Evolutionary conservation across 2,113 vertebrate species (phyloP), one percentile per base, ranked within the genome.

Genomic region (Paradisaea rubra): DNA sequence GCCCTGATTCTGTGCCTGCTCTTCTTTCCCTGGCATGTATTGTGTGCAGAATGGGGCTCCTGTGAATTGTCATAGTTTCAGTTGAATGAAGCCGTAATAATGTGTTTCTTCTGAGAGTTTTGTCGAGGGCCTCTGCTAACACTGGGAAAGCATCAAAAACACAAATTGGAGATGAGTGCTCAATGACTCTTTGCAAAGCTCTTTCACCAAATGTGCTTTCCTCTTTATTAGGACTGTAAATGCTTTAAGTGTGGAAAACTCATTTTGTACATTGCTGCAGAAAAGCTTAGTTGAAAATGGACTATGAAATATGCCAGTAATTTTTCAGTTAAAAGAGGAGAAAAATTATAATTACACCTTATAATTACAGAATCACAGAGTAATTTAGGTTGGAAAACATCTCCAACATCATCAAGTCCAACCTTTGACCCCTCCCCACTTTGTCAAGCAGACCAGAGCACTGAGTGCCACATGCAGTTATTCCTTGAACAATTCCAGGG

Each of bases 151-250:
- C 78, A 68, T 84, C 72, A 79, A 95, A 91, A 78, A 7, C 42
- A 37, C 41, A 76, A 91, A 93, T 53, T 89, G 57, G 70, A 79
- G 80, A 60, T 64, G 69, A 81, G 45, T 50, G 30, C n/a, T 88
- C 64, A 89, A 47, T 45, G 74, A 57, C 25, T 83, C 73, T 71
- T 69, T 91, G 56, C 53, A 86, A 77, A 93, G 42, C 72, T 87
- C 23, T 60, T 54, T 81, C 73, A 81, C 92, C 70, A 92, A 69
- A 92, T 65, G 37, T 37, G 24, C 47, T 90, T 93, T 81, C 52
- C 68, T 81, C 56, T 92, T 91, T 93, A 92, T 86, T 93, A 86
- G 56, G 24, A 69, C 37, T 50, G 13, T 53, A 91, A 92, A 65
- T 13, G 23, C 20, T 66, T 7, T 35, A 76, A 84, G 57, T 65